Percentiles rank a stretch among this genome's conserved stretches.
Evolutionary conservation across 2,797 vertebrate species (phyloP).

Genomic region (Sebastes alutus): DNA sequence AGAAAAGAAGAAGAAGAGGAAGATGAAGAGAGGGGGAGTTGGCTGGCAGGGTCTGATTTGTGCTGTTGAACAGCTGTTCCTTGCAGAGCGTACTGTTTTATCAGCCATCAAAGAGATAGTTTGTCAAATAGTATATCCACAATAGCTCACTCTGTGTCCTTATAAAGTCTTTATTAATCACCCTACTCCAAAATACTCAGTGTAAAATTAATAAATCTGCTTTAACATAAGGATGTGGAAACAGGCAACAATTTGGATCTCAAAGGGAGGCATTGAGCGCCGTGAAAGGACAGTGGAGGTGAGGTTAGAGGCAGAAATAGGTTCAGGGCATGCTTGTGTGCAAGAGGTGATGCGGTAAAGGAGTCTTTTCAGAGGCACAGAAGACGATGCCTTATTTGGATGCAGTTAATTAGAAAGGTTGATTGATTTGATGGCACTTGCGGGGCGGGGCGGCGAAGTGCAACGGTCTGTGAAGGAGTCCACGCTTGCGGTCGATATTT

Average conservation of each 20-base stretch:
- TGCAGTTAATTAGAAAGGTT: slow-evolving; percentile 82
- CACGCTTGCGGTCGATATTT: slow-evolving; percentile 75
- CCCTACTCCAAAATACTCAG: neutral
- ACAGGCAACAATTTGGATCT: neutral
- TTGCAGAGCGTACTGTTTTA: slow-evolving; percentile 54
- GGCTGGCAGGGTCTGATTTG: slow-evolving; percentile 52
- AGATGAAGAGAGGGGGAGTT: slow-evolving; percentile 15
- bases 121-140: slow-evolving; percentile 30
- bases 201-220: neutral
- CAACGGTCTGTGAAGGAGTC: slow-evolving; percentile 79
- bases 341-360: slow-evolving; percentile 59
- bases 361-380: slow-evolving; percentile 48
- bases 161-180: neutral
- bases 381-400: slow-evolving; percentile 75
- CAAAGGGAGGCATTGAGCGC: neutral
- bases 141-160: slow-evolving; percentile 27
- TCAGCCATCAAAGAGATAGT: slow-evolving; percentile 60
- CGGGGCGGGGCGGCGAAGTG: slow-evolving; percentile 64
- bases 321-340: slow-evolving; percentile 35
- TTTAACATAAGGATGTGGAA: neutral
- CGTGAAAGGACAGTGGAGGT: neutral
- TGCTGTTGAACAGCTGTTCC: slow-evolving; percentile 70
- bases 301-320: slow-evolving; percentile 56
- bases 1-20: slow-evolving; percentile 34
- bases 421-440: slow-evolving; percentile 82